Evolutionary conservation across 2,888 invertebrate genomes (phyloP).

Genomic region (Anodontia alba): DNA sequence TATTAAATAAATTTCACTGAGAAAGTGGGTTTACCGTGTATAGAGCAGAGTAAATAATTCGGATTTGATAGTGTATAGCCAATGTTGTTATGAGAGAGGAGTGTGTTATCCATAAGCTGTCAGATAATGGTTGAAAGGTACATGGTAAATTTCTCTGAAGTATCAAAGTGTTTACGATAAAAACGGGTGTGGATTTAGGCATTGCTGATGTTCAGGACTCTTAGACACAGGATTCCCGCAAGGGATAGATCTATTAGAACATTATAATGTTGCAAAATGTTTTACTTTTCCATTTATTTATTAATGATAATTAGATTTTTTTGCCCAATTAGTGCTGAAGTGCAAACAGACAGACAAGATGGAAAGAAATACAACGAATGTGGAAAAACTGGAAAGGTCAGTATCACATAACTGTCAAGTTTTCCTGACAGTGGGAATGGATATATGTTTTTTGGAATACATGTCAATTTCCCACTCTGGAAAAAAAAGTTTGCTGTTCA

Average conservation of each 20-base stretch:
- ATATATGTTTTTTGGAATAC: too few relatives aligned
- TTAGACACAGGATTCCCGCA: not conserved
- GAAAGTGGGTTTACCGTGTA: not conserved
- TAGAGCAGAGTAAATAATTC: not conserved
- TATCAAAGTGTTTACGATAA: constrained; percentile 10
- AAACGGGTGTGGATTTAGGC: not conserved
- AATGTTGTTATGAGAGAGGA: constrained; percentile 9
- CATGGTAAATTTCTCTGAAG: constrained; percentile 1
- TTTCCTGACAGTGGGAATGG: too few relatives aligned
- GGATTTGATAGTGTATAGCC: constrained; percentile 4
- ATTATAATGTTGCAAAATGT: constrained; percentile 25
- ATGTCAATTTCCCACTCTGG: too few relatives aligned
- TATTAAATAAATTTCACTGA: constrained; percentile 9
- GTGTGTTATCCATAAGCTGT: constrained; percentile 6
- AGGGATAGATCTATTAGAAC: constrained; percentile 13
- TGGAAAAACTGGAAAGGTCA: constrained; percentile 12
- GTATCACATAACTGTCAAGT: too few relatives aligned
- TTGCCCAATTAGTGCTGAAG: constrained; percentile 4
- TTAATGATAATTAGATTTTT: not conserved
- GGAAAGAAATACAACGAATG: constrained; percentile 24
- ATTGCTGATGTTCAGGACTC: too few relatives aligned
- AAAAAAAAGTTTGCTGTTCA: too few relatives aligned
- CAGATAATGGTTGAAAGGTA: not conserved
- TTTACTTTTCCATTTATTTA: constrained; percentile 14
- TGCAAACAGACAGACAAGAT: not conserved